Percentiles rank a stretch among this genome's conserved stretches.
Evolutionary conservation across 2,797 vertebrate genomes (phyloP).

Genomic region (Enoplosus armatus): DNA sequence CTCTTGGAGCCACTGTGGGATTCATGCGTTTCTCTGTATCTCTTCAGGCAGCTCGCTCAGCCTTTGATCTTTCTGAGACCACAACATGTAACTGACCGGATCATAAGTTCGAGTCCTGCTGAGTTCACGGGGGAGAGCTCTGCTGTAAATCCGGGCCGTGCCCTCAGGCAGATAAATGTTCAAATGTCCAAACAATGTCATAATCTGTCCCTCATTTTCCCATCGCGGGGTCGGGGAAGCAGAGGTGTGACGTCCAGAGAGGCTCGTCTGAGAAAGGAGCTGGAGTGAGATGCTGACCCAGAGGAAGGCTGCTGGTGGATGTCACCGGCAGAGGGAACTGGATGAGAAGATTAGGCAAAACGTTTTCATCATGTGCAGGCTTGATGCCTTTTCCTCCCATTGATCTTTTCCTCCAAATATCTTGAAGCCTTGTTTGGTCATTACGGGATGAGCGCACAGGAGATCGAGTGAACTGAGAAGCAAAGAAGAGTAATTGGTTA

Average conservation of each 20-base stretch:
- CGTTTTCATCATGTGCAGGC: constrained; percentile 47
- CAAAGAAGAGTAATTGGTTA: constrained; percentile 36
- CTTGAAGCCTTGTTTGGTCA: constrained; percentile 53
- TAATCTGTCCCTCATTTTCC: constrained; percentile 64
- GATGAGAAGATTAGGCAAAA: constrained; percentile 21
- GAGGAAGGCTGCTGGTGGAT: constrained; percentile 34
- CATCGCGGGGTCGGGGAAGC: constrained; percentile 8
- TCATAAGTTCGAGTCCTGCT: constrained; percentile 32
- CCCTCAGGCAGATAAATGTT: constrained; percentile 71
- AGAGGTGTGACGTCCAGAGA: constrained; percentile 40
- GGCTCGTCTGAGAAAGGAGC: constrained; percentile 29
- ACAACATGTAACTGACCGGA: constrained; percentile 53
- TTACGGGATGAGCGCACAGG: constrained; percentile 13
- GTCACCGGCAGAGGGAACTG: neutral
- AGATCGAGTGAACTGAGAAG: constrained; percentile 19
- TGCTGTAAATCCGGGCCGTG: constrained; percentile 52
- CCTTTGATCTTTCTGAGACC: constrained; percentile 66
- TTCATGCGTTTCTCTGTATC: constrained; percentile 40
- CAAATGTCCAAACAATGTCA: constrained; percentile 66
- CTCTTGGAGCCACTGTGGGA: constrained; percentile 47
- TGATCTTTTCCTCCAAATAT: constrained; percentile 49
- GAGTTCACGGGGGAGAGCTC: constrained; percentile 25
- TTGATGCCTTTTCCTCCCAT: constrained; percentile 11
- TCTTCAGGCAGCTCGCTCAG: constrained; percentile 54
- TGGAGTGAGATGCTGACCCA: constrained; percentile 33